phyloP scores from a whole-genome alignment of 2,113 vertebrate genomes.

The Zapus hudsonius region DNA sequence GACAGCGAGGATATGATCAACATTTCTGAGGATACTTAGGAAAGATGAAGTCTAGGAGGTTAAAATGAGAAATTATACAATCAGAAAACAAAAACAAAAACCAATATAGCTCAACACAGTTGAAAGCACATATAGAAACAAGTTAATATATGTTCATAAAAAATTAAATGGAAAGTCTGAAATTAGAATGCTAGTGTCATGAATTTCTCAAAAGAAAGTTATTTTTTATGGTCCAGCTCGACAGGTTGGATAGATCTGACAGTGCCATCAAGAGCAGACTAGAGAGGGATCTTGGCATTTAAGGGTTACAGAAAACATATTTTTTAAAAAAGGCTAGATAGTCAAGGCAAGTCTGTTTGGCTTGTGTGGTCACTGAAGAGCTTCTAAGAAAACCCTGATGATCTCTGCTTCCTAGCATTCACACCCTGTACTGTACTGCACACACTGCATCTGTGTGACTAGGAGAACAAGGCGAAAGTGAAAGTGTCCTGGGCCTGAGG shows the following conservation, averaged over 20 bases:
- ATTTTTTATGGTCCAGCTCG: slow-evolving; percentile 22
- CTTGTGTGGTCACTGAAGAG: background rate
- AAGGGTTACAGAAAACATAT: slow-evolving; percentile 5
- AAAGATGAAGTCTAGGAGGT: slow-evolving; percentile 21
- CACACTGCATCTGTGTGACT: background rate
- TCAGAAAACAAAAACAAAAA: slow-evolving; percentile 21
- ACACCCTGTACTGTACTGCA: background rate
- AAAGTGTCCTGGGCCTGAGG: background rate
- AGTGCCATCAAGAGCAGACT: slow-evolving; percentile 16
- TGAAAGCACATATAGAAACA: slow-evolving; percentile 35
- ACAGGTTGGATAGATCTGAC: slow-evolving; percentile 5
- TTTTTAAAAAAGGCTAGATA: background rate
- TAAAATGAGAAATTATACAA: slow-evolving; percentile 50
- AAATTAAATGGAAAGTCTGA: slow-evolving; percentile 44
- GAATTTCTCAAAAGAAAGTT: slow-evolving; percentile 42
- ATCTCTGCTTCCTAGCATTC: background rate
- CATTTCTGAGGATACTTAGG: slow-evolving; percentile 48
- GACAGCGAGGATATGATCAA: slow-evolving; percentile 15
- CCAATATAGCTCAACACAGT: slow-evolving; percentile 3
- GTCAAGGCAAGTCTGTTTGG: background rate
- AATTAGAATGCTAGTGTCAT: slow-evolving; percentile 47
- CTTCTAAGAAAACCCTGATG: background rate
- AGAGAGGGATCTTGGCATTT: background rate
- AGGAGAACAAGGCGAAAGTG: background rate
- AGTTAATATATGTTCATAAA: slow-evolving; percentile 36